These are phyloP conservation scores for Centropus unirufus DNA, from an alignment of 2,113 vertebrate species.

Conservation along the genomic window DNA sequence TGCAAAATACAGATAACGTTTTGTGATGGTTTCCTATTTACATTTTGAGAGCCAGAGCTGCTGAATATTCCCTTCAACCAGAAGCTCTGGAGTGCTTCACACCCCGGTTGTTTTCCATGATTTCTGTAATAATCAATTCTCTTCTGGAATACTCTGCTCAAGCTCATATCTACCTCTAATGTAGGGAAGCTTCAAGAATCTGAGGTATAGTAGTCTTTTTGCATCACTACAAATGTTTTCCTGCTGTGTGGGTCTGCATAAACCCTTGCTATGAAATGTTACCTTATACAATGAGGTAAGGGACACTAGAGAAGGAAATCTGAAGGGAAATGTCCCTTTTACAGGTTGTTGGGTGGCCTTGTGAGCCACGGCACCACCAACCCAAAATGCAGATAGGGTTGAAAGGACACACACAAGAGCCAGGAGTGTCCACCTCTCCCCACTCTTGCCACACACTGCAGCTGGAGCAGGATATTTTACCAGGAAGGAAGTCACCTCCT, in stretches of 20 bases:
- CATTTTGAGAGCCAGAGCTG: slow-evolving; percentile 5
- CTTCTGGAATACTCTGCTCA: neutral
- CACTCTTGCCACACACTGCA: accelerated
- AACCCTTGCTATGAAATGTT: neutral
- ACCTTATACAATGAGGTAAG: neutral
- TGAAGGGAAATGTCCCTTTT: neutral
- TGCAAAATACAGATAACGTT: slow-evolving; percentile 55
- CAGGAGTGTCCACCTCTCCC: neutral
- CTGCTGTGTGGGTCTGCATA: neutral
- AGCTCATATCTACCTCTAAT: neutral
- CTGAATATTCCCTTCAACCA: slow-evolving; percentile 1
- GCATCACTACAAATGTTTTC: neutral
- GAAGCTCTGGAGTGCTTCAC: neutral
- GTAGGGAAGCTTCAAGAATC: neutral
- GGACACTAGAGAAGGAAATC: neutral
- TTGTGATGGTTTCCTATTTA: slow-evolving; percentile 34
- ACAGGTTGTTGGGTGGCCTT: neutral
- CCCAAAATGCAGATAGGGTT: neutral
- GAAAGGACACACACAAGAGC: neutral
- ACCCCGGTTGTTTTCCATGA: neutral
- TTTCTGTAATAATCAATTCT: neutral
- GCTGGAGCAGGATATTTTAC: neutral
- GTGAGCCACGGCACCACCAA: neutral
- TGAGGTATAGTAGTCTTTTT: neutral
- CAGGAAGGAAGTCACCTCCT: slow-evolving; percentile 21